Conservation (phyloP, 1,140 invertebrate species). For the Armadillidium nasatum region DNA sequence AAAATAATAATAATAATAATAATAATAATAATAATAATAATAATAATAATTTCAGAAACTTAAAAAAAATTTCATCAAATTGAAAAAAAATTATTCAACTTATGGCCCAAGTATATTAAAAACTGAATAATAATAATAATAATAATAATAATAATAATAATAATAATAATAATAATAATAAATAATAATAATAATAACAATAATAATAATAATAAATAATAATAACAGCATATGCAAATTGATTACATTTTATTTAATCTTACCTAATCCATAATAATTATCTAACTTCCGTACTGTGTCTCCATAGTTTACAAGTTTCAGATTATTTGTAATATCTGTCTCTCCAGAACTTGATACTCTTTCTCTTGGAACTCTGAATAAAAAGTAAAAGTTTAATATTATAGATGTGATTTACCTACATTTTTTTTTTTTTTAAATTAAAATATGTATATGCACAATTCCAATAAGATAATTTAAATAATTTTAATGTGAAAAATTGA, state of each 20-base stretch:
- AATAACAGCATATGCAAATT: not conserved
- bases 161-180: conserved; percentile 23
- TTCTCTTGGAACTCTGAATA: not conserved
- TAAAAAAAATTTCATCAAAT: no score
- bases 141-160: conserved; percentile 12
- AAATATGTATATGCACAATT: no score
- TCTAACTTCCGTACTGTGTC: conserved; percentile 82
- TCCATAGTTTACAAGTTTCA: conserved; percentile 64
- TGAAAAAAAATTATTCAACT: no score
- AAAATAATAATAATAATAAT: no score
- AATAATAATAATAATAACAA: conserved; percentile 33
- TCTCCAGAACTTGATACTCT: not conserved
- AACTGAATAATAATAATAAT: not conserved
- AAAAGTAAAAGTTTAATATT: not conserved
- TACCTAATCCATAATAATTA: conserved; percentile 88
- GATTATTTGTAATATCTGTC: not conserved
- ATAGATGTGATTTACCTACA: not conserved
- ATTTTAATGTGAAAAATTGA: no score
- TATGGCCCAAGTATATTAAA: no score
- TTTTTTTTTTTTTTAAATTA: no score
- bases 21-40: no score
- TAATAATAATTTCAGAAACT: no score
- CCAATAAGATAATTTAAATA: no score
- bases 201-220: conserved; percentile 14
- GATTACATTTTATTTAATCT: conserved; percentile 35